Conservation (phyloP, 2,888 invertebrate genomes). For the Tachystola acroxantha region DNA sequence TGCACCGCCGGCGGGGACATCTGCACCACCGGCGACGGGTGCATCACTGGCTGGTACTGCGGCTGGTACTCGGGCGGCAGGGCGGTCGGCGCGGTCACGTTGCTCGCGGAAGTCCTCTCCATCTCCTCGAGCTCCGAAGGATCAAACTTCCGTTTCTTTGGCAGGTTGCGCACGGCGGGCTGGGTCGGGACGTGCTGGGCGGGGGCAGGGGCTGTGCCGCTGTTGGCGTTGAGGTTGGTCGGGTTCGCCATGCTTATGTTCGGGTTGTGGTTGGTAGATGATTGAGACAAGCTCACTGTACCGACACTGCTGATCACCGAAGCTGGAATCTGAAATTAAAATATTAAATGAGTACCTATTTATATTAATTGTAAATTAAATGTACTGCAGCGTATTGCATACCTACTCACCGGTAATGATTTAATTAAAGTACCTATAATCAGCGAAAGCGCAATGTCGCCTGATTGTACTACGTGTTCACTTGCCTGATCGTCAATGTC, state of each 20-base stretch:
- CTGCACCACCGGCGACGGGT: constrained; percentile 59
- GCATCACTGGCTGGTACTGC: constrained; percentile 43
- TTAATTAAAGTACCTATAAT: too few species aligned
- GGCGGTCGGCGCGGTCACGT: constrained; percentile 45
- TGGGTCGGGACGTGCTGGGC: constrained; percentile 66
- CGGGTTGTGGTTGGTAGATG: constrained; percentile 53
- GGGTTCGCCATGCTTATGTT: constrained; percentile 69
- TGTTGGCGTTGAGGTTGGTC: constrained; percentile 59
- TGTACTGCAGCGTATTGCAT: too few species aligned
- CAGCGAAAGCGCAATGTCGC: too few species aligned
- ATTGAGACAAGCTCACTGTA: constrained; percentile 72
- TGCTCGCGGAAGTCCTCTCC: constrained; percentile 70
- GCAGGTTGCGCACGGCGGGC: constrained; percentile 86
- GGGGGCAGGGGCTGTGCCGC: constrained; percentile 40
- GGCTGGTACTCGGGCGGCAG: constrained; percentile 44
- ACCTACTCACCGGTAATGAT: too few species aligned
- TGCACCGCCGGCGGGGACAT: constrained; percentile 70
- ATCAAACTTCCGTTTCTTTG: constrained; percentile 95
- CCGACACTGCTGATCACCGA: constrained; percentile 79
- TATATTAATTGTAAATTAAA: not conserved
- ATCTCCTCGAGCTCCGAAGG: constrained; percentile 87
- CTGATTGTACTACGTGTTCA: not conserved
- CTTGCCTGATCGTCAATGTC: constrained; percentile 74
- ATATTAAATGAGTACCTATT: not conserved
- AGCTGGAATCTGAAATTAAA: constrained; percentile 69